phyloP scores from a whole-genome alignment of 2,888 invertebrate genomes.

The Ferdinandea cuprea region DNA sequence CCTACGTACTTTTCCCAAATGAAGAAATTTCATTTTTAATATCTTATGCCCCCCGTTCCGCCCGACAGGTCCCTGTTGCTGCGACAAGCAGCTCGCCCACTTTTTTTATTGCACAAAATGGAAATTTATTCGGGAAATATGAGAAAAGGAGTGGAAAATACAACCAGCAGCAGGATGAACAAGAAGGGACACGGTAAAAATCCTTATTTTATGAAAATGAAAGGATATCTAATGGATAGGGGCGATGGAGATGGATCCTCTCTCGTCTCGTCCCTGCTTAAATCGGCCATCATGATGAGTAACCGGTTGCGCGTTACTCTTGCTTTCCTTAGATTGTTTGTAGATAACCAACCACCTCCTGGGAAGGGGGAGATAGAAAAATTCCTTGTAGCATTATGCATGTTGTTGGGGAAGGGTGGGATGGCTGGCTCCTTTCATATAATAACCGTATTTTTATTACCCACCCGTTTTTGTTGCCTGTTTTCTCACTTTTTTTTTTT shows the following conservation, averaged over 20 bases:
- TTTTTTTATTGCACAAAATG: slow-evolving; percentile 52
- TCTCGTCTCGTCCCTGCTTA: not conserved
- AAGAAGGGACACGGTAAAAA: slow-evolving; percentile 47
- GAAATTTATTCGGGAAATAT: slow-evolving; percentile 56
- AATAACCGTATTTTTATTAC: slow-evolving; percentile 11
- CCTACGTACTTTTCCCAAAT: not conserved
- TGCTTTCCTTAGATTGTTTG: slow-evolving; percentile 21
- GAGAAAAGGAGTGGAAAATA: slow-evolving; percentile 37
- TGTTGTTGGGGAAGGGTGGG: not conserved
- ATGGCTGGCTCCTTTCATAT: slow-evolving; percentile 14
- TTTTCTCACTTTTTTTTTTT: not conserved
- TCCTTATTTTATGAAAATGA: slow-evolving; percentile 73
- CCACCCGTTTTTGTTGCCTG: not conserved
- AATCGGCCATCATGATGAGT: slow-evolving; percentile 19
- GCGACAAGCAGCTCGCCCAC: slow-evolving; percentile 16
- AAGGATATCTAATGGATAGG: slow-evolving; percentile 34
- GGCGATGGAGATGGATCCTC: not conserved
- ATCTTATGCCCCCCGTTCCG: slow-evolving; percentile 47
- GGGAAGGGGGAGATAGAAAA: slow-evolving; percentile 2
- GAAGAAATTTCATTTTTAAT: slow-evolving; percentile 64
- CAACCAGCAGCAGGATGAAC: not conserved
- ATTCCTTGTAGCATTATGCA: slow-evolving; percentile 25
- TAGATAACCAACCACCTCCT: slow-evolving; percentile 52
- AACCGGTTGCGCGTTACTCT: slow-evolving; percentile 57
- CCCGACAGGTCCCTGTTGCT: slow-evolving; percentile 5